Base-by-base conservation (phyloP, 2,113 vertebrate species). In the Galbula dea region DNA sequence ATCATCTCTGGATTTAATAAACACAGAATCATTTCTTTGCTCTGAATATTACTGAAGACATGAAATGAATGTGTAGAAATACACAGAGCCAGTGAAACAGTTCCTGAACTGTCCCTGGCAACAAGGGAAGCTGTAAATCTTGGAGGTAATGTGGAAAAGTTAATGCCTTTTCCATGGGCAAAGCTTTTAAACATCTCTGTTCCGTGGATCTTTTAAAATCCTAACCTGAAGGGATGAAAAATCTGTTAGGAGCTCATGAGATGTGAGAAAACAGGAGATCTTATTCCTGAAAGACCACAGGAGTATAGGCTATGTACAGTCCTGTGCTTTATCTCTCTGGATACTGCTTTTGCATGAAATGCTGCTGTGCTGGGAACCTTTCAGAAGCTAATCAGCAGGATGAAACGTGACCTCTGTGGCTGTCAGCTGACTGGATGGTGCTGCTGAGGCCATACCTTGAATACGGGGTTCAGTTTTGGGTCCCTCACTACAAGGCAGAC, bases 101-200 rank as follows among this genome's bases (percentile, higher is more conserved):
- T 82, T 93, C 72, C 94, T 32, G 0, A 76, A 3, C 73, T 37
- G 88, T 89, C 86, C 49, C 34, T 0, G 0, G 18, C 45, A n/a
- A 61, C 57, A 41, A 29, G 39, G 17, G 57, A 52, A 65, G 57
- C 67, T 39, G 9, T 91, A 84, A 91, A 90, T 87, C 81, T 48
- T 59, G 19, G 36, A 30, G 18, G 24, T 78, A 26, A 72, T 54
- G 46, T 54, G 75, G 82, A 91, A 94, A 91, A 88, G 46, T 34
- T 82, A 88, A 94, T 62, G 54, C 49, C 27, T 88, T 89, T 84
- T 66, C 67, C 55, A 59, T 0, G 1, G 68, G 21, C 41, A 59
- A 27, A 3, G 0, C 41, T 55, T 65, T 29, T 6, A 8, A 49
- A 41, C 46, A 2, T 1, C 12, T 3, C 43, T 22, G 7, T 63